Evolutionary conservation across 2,888 invertebrate species (phyloP), one percentile per base, ranked within the genome.

Genomic region (Tridacna crocea): DNA sequence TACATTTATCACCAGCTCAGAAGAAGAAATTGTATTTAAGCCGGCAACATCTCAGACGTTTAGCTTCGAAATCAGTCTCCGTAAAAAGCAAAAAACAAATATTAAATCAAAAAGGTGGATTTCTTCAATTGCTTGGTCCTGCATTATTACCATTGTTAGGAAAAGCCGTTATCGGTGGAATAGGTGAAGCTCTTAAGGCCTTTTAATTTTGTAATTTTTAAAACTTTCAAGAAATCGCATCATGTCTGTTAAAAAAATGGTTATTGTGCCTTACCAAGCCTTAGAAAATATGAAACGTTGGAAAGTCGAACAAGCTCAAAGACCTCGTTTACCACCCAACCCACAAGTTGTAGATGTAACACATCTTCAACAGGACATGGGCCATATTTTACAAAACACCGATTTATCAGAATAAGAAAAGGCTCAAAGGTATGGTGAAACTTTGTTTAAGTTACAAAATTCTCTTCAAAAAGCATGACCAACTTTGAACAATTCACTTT

Each of bases 201-300:
- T n/a, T n/a, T n/a, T n/a, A n/a, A n/a, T n/a, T n/a, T 8, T 36
- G 36, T 36, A 36, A 8, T 4, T 36, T n/a, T 4, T 4, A 36
- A 36, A 36, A 36, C 8, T 8, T 36, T 36, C 3, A 4, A 36
- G 36, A 8, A 4, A 36, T 4, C 2, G 8, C 11, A 27, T 15
- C 47, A 65, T 61, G 63, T 65, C 61, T 61, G 75, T 61, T 47
- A 75, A 65, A 75, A 65, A 27, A 75, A 61, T 61, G 65, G 36
- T 60, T 15, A 65, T 75, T 75, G 75, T 75, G 22, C 75, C 51
- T n/a, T 48, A 22, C 46, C 61, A 75, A 75, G 26, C 51, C 24
- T 26, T 75, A 46, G 65, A 75, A 46, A 51, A 75, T 47, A 65
- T 75, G 48, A 61, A 75, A 10, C 22, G 47, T 17, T 48, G 75